Base-by-base conservation (phyloP, 2,888 invertebrate genomes). In the Panzeria rudis region DNA sequence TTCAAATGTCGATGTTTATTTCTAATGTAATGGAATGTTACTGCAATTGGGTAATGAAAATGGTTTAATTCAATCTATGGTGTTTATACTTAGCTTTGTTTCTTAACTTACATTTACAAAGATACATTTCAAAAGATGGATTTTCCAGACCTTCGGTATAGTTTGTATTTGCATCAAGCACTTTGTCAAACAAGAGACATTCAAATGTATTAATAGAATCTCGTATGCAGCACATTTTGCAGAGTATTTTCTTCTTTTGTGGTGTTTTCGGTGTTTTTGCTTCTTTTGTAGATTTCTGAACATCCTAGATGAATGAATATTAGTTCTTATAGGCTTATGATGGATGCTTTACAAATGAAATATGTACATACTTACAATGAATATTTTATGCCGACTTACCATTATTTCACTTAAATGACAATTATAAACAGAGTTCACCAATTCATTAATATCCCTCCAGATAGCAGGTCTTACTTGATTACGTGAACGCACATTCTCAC, bases 71-170 rank as follows among this genome's bases (percentile, higher is more conserved):
- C 8, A 0, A 7, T 0, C 13, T 41, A 1, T 54, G 1, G 3
- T 38, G 35, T 15, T 29, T 56, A 32, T 44, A 32, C 3, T 11
- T 25, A 23, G 29, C 38, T 38, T 29, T 5, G 5, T 41, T 20
- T n/a, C 0, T 47, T n/a, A 50, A 71, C 83, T 50, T 73, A 88
- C 94, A 91, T 93, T 94, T 95, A 2, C 95, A 90, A 6, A 94
- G 89, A 56, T 92, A 90, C 89, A 95, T 95, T 87, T 94, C 93
- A 66, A 94, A 92, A 69, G 94, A 94, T 54, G 95, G 94, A 87
- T 94, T 94, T 94, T 95, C 95, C 47, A 93, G 94, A 1, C 95
- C 95, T 87, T 94, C 93, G 7, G 94, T 92, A 5, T 94, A 91
- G 77, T 93, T 93, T 0, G 92, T 92, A 23, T 93, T 91, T 50